These are phyloP conservation scores for Labrus mixtus DNA, from an alignment of 2,113 vertebrate species.

Conservation along the genomic window DNA sequence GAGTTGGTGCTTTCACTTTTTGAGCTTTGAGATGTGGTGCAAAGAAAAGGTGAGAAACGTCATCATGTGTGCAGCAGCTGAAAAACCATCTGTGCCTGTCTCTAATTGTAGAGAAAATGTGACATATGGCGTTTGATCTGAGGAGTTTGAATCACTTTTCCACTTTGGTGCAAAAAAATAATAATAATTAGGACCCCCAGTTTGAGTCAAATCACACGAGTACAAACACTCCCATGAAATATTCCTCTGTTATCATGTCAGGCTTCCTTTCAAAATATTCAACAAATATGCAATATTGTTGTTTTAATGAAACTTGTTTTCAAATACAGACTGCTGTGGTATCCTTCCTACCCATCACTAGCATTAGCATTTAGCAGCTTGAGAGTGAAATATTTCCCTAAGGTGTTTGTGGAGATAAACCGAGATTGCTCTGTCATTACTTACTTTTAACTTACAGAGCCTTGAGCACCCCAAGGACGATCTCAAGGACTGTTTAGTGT, in stretches of 20 bases:
- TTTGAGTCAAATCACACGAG: background rate
- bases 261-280: no score
- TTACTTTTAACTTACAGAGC: no score
- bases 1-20: conserved; percentile 5
- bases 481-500: no score
- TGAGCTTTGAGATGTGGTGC: conserved; percentile 3
- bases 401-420: background rate
- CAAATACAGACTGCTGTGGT: no score
- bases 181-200: no score
- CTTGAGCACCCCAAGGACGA: no score
- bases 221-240: no score
- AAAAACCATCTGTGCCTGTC: background rate
- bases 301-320: no score
- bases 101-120: background rate
- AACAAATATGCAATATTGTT: no score
- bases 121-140: background rate
- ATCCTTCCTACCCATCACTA: no score
- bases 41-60: conserved; percentile 42
- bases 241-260: no score
- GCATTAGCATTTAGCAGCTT: background rate
- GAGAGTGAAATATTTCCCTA: no score
- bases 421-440: background rate
- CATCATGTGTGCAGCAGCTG: conserved; percentile 14
- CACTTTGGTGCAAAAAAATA: background rate
- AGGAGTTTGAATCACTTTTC: background rate